These are phyloP conservation scores for Galleria mellonella DNA, from an alignment of 1,140 invertebrate genomes.

Conservation along the genomic window DNA sequence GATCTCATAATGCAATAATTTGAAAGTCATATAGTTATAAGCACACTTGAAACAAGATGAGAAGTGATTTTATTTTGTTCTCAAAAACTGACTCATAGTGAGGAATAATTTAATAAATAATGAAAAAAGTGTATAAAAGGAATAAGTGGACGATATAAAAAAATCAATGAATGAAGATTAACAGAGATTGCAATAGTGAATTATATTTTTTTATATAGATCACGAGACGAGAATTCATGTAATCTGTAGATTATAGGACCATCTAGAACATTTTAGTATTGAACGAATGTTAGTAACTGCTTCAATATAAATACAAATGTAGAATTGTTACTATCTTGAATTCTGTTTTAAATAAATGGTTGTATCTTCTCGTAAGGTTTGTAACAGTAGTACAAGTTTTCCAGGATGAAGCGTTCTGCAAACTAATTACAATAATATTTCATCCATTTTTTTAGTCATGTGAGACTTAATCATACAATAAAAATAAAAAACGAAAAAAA, in stretches of 20 bases:
- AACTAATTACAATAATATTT: conserved; percentile 19
- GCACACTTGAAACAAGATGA: conserved; percentile 51
- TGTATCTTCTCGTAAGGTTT: conserved; percentile 32
- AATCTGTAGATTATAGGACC: conserved; percentile 32
- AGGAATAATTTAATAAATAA: conserved; percentile 37
- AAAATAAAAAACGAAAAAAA: conserved; percentile 47
- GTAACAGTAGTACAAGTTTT: conserved; percentile 31
- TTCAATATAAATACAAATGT: conserved; percentile 37
- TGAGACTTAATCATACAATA: conserved; percentile 21
- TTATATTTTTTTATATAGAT: conserved; percentile 70
- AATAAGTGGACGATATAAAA: conserved; percentile 56
- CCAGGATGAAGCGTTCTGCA: conserved; percentile 4
- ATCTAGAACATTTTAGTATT: conserved; percentile 36
- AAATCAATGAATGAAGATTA: conserved; percentile 47
- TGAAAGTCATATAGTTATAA: conserved; percentile 34
- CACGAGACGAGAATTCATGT: conserved; percentile 24
- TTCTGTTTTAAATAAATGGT: conserved; percentile 29
- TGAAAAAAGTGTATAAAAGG: conserved; percentile 60
- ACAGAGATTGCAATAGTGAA: conserved; percentile 67
- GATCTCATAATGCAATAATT: conserved; percentile 65
- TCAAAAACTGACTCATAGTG: conserved; percentile 51
- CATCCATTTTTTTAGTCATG: conserved; percentile 28
- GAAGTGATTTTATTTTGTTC: conserved; percentile 73
- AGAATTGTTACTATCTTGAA: conserved; percentile 30
- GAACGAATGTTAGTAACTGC: conserved; percentile 36